Evolutionary conservation across 1,140 invertebrate genomes (phyloP).

Genomic region (Eciton burchellii): DNA sequence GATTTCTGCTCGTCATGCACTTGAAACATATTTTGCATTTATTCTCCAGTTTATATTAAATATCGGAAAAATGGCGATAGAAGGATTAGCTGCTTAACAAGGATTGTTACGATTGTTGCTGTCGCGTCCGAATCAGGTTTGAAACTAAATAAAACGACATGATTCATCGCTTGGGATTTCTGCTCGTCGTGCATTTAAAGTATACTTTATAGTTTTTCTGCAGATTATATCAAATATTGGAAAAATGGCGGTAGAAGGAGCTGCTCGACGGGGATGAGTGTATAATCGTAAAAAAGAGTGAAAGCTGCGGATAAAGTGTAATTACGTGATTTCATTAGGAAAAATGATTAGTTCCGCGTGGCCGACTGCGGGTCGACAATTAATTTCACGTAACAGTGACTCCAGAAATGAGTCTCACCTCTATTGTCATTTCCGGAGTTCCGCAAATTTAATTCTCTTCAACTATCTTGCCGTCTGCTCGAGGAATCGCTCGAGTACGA

Average conservation of each 20-base stretch:
- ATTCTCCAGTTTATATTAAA: neutral
- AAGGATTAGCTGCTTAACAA: too few relatives aligned
- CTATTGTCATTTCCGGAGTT: constrained; percentile 21
- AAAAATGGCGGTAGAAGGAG: too few relatives aligned
- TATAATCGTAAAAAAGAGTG: neutral
- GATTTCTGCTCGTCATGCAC: neutral
- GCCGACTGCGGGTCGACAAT: constrained; percentile 13
- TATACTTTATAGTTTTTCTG: too few relatives aligned
- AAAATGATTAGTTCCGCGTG: constrained; percentile 33
- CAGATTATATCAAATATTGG: too few relatives aligned
- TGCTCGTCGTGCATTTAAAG: too few relatives aligned
- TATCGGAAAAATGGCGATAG: neutral
- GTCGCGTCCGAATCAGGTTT: too few relatives aligned
- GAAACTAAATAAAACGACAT: too few relatives aligned
- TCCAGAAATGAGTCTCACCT: constrained; percentile 34
- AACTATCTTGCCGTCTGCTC: constrained; percentile 16
- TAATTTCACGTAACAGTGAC: constrained; percentile 37
- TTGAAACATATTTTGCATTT: constrained; percentile 9
- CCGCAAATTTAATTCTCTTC: constrained; percentile 44
- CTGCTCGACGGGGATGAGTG: too few relatives aligned
- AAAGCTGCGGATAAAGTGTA: neutral
- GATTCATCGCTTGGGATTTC: too few relatives aligned
- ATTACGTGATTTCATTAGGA: neutral
- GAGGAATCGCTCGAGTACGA: constrained; percentile 27
- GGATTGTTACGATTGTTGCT: too few relatives aligned